Evolutionary conservation across 2,113 vertebrate genomes (phyloP).

Genomic region (Notothenia coriiceps): DNA sequence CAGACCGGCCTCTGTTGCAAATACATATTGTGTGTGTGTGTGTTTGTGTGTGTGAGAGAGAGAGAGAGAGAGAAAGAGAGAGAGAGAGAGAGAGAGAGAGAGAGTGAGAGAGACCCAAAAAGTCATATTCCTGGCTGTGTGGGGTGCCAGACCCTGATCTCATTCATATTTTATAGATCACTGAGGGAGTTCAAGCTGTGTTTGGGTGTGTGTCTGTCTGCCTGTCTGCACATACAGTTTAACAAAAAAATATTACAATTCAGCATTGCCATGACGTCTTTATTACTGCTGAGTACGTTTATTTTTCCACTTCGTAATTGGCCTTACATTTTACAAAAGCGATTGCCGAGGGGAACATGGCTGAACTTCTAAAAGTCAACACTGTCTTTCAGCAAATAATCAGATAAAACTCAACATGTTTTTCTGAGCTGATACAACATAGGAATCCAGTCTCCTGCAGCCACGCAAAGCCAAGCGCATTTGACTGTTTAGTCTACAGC

Average conservation of each 20-base stretch:
- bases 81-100: background rate
- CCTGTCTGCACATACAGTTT: background rate
- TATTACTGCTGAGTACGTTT: background rate
- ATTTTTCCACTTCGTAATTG: background rate
- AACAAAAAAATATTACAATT: background rate
- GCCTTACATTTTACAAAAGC: background rate
- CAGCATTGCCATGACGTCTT: background rate
- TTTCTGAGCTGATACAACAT: background rate
- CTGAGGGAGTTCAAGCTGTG: constrained; percentile 21
- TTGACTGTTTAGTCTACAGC: background rate
- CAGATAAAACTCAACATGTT: background rate
- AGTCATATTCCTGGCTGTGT: constrained; percentile 44
- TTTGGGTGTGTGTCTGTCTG: constrained; percentile 33
- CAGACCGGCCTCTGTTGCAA: constrained; percentile 4
- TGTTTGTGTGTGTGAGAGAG: constrained; percentile 1
- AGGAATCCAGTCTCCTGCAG: background rate
- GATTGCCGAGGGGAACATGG: background rate
- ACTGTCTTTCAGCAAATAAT: background rate
- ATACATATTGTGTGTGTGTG: constrained; percentile 14
- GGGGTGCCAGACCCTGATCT: constrained; percentile 50
- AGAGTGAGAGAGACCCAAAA: constrained; percentile 4
- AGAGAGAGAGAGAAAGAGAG: constrained; percentile 1
- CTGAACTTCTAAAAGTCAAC: background rate
- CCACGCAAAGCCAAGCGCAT: background rate
- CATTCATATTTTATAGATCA: constrained; percentile 70